Base-by-base conservation (phyloP, 2,113 vertebrate genomes). In the Pteruthius melanotis region DNA sequence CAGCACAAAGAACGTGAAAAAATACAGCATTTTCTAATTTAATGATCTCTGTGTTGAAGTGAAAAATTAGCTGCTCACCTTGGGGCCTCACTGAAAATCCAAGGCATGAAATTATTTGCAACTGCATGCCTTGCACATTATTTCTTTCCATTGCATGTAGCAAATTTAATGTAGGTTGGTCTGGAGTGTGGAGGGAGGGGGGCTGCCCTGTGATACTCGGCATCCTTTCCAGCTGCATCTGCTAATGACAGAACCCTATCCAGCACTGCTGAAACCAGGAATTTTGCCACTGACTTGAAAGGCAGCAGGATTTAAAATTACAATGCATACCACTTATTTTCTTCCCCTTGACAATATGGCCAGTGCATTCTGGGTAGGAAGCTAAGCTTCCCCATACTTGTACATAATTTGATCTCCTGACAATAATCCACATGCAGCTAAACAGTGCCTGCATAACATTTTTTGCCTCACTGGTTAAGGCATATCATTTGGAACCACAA, bases 371-470 rank as follows among this genome's bases (percentile, higher is more conserved):
- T 93, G 94, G 90, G 83, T 95, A 95, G 84, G 59, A 83, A 74
- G 71, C 71, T 83, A 83, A 80, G 64, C 94, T 94, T 87, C 94
- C 89, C 79, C 61, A 75, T 68, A 71, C 64, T 49, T 60, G 88
- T 27, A 92, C 83, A 79, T 90, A 94, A 96, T 95, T 94, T 94
- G 88, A 94, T 96, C 92, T 93, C 96, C 84, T 80, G 85, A 96
- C 93, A 93, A 92, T 78, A 95, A 96, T 90, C 71, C 79, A 68
- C 92, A 89, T 52, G 90, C 76, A 94, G 72, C 76, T 93, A 90
- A 95, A 92, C 0, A 3, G 90, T 92, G 92, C 64, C 92, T 78
- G 76, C 92, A 78, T 89, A 94, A 90, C 47, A 92, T 94, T 97
- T 93, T 90, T 91, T 94, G 88, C 94, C 90, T 95, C 88, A 37